Evolutionary conservation across 1,140 invertebrate genomes (phyloP).

Genomic region (Anagrus nilaparvatae): DNA sequence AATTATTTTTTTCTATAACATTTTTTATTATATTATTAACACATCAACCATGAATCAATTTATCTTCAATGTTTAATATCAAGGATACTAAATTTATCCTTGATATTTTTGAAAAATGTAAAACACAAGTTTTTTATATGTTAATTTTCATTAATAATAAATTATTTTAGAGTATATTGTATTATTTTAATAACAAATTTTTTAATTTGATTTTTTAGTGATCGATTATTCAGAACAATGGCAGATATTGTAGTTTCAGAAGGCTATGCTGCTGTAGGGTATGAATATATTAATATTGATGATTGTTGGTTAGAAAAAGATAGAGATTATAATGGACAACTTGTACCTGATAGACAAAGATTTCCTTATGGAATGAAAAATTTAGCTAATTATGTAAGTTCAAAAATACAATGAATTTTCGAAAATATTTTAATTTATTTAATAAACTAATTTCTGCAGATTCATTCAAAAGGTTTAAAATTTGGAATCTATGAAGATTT

Average conservation of each 20-base stretch:
- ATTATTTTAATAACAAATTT: conserved; percentile 2
- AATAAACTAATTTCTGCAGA: conserved; percentile 42
- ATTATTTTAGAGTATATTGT: not conserved
- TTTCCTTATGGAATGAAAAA: conserved; percentile 90
- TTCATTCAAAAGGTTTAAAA: conserved; percentile 87
- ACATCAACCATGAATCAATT: conserved; percentile 3
- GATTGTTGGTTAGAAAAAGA: conserved; percentile 90
- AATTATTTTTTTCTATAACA: too few relatives aligned
- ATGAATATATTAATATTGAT: conserved; percentile 90
- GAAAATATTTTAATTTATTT: not conserved
- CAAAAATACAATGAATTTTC: conserved; percentile 11
- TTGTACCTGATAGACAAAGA: conserved; percentile 76
- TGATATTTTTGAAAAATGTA: not conserved
- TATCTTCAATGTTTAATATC: not conserved
- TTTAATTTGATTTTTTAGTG: conserved; percentile 50
- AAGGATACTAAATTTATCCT: not conserved
- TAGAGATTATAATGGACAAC: conserved; percentile 59
- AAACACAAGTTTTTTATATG: conserved; percentile 4
- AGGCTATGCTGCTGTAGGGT: conserved; percentile 81
- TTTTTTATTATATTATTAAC: not conserved
- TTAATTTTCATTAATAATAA: not conserved
- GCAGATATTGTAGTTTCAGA: conserved; percentile 79
- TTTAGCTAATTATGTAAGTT: conserved; percentile 82
- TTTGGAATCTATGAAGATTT: conserved; percentile 97
- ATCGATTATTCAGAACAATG: conserved; percentile 84